Conservation (phyloP, 1,140 invertebrate genomes). For the Ceratitis capitata region DNA sequence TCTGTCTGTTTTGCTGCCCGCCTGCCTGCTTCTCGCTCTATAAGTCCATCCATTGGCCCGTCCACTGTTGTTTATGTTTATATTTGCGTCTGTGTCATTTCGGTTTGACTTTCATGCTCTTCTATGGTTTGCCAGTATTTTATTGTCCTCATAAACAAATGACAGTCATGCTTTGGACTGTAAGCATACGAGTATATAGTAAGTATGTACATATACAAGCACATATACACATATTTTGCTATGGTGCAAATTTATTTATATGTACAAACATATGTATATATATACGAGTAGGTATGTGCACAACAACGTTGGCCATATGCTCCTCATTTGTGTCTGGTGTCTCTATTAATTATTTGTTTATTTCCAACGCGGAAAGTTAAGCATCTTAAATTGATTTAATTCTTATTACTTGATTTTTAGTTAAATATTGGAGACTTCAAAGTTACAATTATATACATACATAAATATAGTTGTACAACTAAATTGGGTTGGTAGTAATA, state of each 20-base stretch:
- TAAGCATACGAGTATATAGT: background rate
- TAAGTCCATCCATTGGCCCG: background rate
- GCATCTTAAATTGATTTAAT: slow-evolving; percentile 25
- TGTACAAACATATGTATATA: background rate
- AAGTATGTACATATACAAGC: background rate
- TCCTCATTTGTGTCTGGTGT: slow-evolving; percentile 13
- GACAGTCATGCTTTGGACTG: background rate
- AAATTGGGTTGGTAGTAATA: too few relatives aligned
- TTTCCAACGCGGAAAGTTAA: background rate
- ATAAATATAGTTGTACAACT: too few relatives aligned
- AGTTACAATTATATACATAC: too few relatives aligned
- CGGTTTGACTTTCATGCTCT: background rate
- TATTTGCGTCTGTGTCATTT: slow-evolving; percentile 32
- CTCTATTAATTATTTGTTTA: slow-evolving; percentile 25
- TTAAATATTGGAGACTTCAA: background rate
- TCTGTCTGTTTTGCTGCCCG: too few relatives aligned
- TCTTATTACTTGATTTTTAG: slow-evolving; percentile 18
- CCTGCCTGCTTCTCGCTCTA: too few relatives aligned
- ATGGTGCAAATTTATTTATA: too few relatives aligned
- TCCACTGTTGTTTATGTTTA: slow-evolving; percentile 18
- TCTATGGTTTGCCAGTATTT: slow-evolving; percentile 7
- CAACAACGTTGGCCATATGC: background rate
- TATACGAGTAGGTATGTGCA: background rate
- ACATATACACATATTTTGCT: too few relatives aligned
- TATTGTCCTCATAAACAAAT: background rate